phyloP scores from a whole-genome alignment of 1,140 invertebrate species.

The Bombus haemorrhoidalis region DNA sequence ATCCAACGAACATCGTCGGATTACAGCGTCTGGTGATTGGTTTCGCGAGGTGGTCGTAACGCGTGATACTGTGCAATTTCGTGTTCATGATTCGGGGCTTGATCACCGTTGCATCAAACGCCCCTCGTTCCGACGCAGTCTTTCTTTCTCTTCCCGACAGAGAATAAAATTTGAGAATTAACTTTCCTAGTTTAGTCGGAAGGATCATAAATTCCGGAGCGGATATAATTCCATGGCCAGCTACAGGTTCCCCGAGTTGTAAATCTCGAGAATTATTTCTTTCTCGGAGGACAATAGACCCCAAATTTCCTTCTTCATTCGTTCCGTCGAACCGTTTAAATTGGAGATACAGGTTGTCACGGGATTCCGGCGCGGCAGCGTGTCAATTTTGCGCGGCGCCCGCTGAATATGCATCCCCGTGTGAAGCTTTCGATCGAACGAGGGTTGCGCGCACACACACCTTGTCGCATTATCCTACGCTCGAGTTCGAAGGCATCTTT shows the following conservation, averaged over 20 bases:
- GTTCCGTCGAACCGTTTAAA: constrained; percentile 18
- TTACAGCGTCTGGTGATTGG: not conserved
- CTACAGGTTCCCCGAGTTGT: not conserved
- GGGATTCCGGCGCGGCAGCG: not conserved
- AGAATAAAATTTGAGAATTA: not conserved
- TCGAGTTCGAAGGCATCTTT: constrained; percentile 18
- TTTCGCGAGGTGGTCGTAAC: not conserved
- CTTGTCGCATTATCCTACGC: not conserved
- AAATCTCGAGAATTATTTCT: not conserved
- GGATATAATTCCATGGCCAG: not conserved
- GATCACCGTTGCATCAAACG: constrained; percentile 8
- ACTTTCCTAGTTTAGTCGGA: not conserved
- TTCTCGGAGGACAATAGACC: not conserved
- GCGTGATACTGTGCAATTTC: constrained; percentile 37
- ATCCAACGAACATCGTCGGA: not conserved
- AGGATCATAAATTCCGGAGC: not conserved
- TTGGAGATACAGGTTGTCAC: constrained; percentile 30
- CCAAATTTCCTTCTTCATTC: not conserved
- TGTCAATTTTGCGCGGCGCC: not conserved
- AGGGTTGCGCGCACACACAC: not conserved
- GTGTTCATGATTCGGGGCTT: constrained; percentile 5
- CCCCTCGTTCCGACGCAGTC: not conserved
- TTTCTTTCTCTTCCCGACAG: not conserved
- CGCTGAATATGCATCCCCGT: constrained; percentile 8
- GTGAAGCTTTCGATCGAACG: constrained; percentile 17